phyloP scores from a whole-genome alignment of 2,113 vertebrate species.

The Crotalus tigris region DNA sequence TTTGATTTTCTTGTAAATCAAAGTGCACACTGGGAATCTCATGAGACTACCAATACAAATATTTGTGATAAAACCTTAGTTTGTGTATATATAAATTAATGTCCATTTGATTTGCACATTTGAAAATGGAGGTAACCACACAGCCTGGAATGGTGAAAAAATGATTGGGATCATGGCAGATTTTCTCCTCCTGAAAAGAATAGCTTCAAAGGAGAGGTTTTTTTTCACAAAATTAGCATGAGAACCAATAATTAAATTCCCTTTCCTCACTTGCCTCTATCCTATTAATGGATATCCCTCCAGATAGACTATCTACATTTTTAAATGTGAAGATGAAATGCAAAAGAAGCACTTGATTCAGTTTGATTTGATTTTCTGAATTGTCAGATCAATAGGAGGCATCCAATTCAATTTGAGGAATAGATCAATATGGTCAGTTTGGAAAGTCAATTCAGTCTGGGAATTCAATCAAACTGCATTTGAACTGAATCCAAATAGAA shows the following conservation, averaged over 20 bases:
- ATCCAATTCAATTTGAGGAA: not conserved
- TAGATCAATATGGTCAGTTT: not conserved
- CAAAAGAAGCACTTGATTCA: too few species aligned
- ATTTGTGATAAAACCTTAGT: not conserved
- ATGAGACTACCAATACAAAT: not conserved
- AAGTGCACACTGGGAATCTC: not conserved
- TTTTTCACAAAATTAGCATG: not conserved
- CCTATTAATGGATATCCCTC: not conserved
- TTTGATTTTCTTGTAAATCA: not conserved
- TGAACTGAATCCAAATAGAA: not conserved
- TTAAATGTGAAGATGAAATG: not conserved
- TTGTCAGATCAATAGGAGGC: not conserved
- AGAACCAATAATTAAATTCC: not conserved
- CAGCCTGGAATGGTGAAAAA: not conserved
- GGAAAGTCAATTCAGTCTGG: not conserved
- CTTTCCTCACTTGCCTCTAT: too few species aligned
- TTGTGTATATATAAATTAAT: not conserved
- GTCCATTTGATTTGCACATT: not conserved
- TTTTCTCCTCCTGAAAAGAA: not conserved
- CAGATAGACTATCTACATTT: not conserved
- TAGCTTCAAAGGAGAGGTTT: not conserved
- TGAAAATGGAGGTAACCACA: not conserved
- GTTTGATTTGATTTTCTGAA: not conserved
- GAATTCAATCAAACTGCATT: not conserved
- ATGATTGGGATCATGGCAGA: not conserved